Percentiles rank a stretch among this genome's conserved stretches.
Conservation (phyloP, 2,888 invertebrate species). For the Beris morrisii region DNA sequence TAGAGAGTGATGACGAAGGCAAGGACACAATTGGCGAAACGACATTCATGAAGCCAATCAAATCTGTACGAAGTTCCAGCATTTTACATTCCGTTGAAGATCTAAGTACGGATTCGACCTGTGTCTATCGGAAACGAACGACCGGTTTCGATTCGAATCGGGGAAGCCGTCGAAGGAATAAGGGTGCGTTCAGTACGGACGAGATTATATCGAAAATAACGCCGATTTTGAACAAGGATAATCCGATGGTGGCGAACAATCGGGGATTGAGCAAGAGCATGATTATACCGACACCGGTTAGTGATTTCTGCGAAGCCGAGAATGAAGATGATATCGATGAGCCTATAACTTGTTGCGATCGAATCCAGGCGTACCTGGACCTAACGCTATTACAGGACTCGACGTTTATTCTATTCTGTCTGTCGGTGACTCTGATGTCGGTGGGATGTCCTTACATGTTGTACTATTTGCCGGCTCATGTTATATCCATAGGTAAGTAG, state of each 20-base stretch:
- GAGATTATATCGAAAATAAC: slow-evolving; percentile 53
- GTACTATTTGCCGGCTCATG: slow-evolving; percentile 75
- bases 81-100: slow-evolving; percentile 75
- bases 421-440: slow-evolving; percentile 74
- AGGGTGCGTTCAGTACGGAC: slow-evolving; percentile 52
- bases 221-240: slow-evolving; percentile 48
- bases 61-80: slow-evolving; percentile 70
- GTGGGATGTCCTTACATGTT: slow-evolving; percentile 76
- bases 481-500: slow-evolving; percentile 62
- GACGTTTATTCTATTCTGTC: slow-evolving; percentile 70
- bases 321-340: slow-evolving; percentile 50
- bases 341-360: slow-evolving; percentile 51
- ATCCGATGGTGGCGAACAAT: slow-evolving; percentile 45
- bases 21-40: slow-evolving; percentile 62
- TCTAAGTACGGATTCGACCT: slow-evolving; percentile 73
- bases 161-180: slow-evolving; percentile 53
- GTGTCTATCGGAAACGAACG: slow-evolving; percentile 65
- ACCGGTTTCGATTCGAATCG: slow-evolving; percentile 53
- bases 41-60: slow-evolving; percentile 60
- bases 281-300: slow-evolving; percentile 57
- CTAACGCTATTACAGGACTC: slow-evolving; percentile 68
- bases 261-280: slow-evolving; percentile 56
- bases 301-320: slow-evolving; percentile 52
- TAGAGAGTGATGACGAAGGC: slow-evolving; percentile 59
- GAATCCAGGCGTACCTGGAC: slow-evolving; percentile 64